Conservation (phyloP, 2,888 invertebrate genomes). For the Synanthedon tipuliformis region DNA sequence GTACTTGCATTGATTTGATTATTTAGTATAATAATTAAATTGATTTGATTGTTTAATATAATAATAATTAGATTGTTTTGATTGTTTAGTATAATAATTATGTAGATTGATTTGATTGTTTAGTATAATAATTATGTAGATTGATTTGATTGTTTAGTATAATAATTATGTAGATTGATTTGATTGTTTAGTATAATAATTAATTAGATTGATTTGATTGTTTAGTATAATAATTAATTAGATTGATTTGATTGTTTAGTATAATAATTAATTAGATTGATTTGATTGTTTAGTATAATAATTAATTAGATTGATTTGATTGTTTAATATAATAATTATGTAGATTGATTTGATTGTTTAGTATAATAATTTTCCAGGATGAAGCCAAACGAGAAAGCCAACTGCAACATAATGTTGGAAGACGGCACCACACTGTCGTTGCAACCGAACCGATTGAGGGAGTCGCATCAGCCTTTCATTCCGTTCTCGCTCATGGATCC, state of each 20-base stretch:
- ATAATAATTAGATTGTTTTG: not conserved
- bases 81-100: not conserved
- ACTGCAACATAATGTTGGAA: slow-evolving; percentile 74
- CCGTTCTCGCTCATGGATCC: slow-evolving; percentile 54
- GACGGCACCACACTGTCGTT: slow-evolving; percentile 74
- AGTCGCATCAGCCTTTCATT: slow-evolving; percentile 46
- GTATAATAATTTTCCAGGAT: slow-evolving; percentile 25
- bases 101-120: not conserved
- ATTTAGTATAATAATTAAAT: not conserved
- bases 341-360: not conserved
- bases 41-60: no score
- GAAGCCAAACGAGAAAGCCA: slow-evolving; percentile 67
- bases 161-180: not conserved
- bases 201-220: not conserved
- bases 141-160: not conserved
- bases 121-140: not conserved
- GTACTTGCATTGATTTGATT: not conserved
- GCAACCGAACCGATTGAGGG: slow-evolving; percentile 64
- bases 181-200: not conserved
- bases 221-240: not conserved
- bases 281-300: not conserved
- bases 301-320: not conserved
- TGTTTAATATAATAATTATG: not conserved
- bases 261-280: not conserved
- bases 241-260: not conserved